Percentiles rank a stretch among this genome's conserved stretches.
Evolutionary conservation across 2,888 invertebrate species (phyloP).

Genomic region (Eurytoma adleriae): DNA sequence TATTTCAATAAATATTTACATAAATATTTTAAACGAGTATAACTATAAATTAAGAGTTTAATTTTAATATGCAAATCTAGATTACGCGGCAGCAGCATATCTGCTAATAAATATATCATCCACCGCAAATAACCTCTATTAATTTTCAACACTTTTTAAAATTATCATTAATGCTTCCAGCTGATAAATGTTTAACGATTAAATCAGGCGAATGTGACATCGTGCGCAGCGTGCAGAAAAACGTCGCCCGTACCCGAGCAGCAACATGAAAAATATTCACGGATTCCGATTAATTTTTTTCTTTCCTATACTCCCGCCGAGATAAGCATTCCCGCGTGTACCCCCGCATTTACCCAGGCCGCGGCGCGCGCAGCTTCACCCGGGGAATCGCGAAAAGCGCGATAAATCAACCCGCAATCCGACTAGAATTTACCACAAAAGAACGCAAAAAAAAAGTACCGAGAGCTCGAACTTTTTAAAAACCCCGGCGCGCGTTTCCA

Average conservation of each 20-base stretch:
- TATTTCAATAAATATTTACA: too few relatives aligned
- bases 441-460: slow-evolving; percentile 12
- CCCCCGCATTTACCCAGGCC: slow-evolving; percentile 15
- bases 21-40: too few relatives aligned
- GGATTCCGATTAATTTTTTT: slow-evolving; percentile 33
- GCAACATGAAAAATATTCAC: slow-evolving; percentile 10
- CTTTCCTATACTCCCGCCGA: background rate
- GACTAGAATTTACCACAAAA: slow-evolving; percentile 33
- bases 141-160: background rate
- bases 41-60: too few relatives aligned
- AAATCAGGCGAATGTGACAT: slow-evolving; percentile 48
- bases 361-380: background rate
- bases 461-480: slow-evolving; percentile 35
- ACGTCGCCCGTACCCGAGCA: background rate
- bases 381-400: slow-evolving; percentile 14
- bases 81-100: too few relatives aligned
- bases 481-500: slow-evolving; percentile 15
- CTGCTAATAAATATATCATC: too few relatives aligned
- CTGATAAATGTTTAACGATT: slow-evolving; percentile 41
- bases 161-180: background rate
- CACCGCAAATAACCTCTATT: too few relatives aligned
- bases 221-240: background rate
- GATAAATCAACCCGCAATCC: slow-evolving; percentile 43
- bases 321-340: slow-evolving; percentile 33
- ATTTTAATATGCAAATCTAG: too few relatives aligned